Conservation (phyloP, 2,797 vertebrate species). For the Champsocephalus esox region DNA sequence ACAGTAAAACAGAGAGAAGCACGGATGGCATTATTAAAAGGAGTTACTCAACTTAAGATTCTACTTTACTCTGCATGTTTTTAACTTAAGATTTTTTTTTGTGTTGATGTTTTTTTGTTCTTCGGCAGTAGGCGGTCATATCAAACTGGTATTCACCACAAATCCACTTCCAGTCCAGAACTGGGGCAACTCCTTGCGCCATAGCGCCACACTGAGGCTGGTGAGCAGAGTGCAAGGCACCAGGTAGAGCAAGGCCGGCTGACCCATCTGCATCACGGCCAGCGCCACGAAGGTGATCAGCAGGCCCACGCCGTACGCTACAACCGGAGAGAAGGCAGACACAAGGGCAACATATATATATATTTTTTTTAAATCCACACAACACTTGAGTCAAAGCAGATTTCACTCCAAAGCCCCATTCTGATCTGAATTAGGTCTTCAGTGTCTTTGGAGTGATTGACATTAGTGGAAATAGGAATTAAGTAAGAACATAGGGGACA, state of each 20-base stretch:
- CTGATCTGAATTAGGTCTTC: not conserved
- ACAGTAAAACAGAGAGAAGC: constrained; percentile 67
- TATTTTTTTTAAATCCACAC: not conserved
- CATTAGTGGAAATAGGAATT: not conserved
- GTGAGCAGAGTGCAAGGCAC: constrained; percentile 96
- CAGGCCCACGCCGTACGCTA: constrained; percentile 95
- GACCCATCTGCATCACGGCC: constrained; percentile 95
- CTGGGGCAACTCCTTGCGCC: constrained; percentile 91
- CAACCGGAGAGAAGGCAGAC: not conserved
- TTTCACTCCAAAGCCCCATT: not conserved
- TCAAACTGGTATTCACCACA: constrained; percentile 99
- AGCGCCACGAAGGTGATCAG: constrained; percentile 96
- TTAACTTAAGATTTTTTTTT: constrained; percentile 3
- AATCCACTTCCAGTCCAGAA: constrained; percentile 99
- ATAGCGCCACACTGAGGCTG: constrained; percentile 91
- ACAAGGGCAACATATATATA: not conserved
- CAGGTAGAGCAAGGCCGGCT: constrained; percentile 96
- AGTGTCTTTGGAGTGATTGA: not conserved
- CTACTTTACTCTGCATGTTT: constrained; percentile 84
- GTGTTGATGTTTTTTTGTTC: constrained; percentile 55
- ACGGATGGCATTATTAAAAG: constrained; percentile 68
- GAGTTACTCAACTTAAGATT: constrained; percentile 93
- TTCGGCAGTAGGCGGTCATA: constrained; percentile 88
- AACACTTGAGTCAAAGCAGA: not conserved
- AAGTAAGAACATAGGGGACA: not conserved